These are phyloP conservation scores for Drosophila glabriapex DNA, from an alignment of 2,888 invertebrate genomes.

Conservation along the genomic window DNA sequence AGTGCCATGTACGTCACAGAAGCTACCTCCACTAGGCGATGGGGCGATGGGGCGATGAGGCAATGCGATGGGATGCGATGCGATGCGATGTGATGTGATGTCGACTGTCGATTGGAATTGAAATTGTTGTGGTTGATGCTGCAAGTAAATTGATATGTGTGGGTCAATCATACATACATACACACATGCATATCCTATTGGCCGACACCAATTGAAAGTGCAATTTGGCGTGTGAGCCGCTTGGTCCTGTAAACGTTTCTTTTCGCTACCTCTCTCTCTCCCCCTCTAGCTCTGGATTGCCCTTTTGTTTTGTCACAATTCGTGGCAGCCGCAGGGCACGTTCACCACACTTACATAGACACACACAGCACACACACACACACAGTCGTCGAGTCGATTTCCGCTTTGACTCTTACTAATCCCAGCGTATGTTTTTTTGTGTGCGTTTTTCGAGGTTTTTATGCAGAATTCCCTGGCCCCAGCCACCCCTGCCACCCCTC, in stretches of 20 bases:
- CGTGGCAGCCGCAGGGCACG: slow-evolving; percentile 31
- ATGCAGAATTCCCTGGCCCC: neutral
- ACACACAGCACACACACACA: neutral
- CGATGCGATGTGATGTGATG: slow-evolving; percentile 1
- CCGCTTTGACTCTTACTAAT: slow-evolving; percentile 3
- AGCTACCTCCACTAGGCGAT: neutral
- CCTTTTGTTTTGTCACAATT: slow-evolving; percentile 56
- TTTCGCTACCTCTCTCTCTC: neutral
- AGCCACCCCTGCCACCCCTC: neutral
- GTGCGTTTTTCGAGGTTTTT: slow-evolving; percentile 9
- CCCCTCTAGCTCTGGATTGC: neutral
- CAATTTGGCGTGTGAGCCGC: slow-evolving; percentile 56
- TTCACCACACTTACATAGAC: neutral
- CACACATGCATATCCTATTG: neutral
- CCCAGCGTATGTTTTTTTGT: neutral
- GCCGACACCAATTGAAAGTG: slow-evolving; percentile 46
- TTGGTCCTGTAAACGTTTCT: slow-evolving; percentile 6
- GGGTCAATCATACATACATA: neutral
- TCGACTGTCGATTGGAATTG: slow-evolving; percentile 21
- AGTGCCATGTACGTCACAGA: neutral
- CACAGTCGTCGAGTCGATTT: neutral
- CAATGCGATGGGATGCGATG: slow-evolving; percentile 1
- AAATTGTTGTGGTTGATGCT: slow-evolving; percentile 56
- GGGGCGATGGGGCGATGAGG: neutral
- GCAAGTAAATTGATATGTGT: slow-evolving; percentile 57